Conservation (phyloP, 2,797 vertebrate species). For the Neosilurus mollespiculum region DNA sequence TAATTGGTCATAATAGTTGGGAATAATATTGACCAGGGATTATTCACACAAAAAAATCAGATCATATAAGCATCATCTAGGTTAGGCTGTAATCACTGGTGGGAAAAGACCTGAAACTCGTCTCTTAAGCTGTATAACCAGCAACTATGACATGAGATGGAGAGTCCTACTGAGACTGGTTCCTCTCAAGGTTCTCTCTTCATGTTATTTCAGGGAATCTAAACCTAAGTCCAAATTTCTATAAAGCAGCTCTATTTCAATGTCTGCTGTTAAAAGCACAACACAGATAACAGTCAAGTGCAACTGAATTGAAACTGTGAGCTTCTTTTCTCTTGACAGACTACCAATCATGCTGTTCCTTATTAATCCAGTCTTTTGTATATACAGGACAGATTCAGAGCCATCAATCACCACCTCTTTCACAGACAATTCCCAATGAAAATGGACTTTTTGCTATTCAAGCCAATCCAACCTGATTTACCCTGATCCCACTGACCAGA, state of each 20-base stretch:
- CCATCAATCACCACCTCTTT: not conserved
- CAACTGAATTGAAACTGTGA: not conserved
- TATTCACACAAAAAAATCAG: not conserved
- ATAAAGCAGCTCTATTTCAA: not conserved
- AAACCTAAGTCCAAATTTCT: not conserved
- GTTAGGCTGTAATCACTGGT: not conserved
- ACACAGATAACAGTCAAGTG: not conserved
- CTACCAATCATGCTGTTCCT: slow-evolving; percentile 5
- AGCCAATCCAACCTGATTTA: slow-evolving; percentile 45
- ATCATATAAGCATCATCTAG: not conserved
- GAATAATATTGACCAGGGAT: not conserved
- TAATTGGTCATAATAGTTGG: not conserved
- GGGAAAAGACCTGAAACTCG: not conserved
- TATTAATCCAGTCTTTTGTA: slow-evolving; percentile 3
- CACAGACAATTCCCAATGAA: slow-evolving; percentile 20
- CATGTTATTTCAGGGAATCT: not conserved
- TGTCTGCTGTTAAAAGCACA: not conserved
- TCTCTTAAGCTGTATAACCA: not conserved
- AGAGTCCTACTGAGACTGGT: not conserved
- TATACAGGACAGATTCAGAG: slow-evolving; percentile 30
- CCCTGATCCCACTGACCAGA: slow-evolving; percentile 31
- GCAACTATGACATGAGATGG: not conserved
- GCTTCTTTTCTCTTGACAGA: slow-evolving; percentile 18
- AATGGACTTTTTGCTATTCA: slow-evolving; percentile 50
- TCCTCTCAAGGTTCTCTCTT: not conserved